These are phyloP conservation scores for Phyllotreta cruciferae DNA, from an alignment of 2,888 invertebrate genomes.

Conservation along the genomic window DNA sequence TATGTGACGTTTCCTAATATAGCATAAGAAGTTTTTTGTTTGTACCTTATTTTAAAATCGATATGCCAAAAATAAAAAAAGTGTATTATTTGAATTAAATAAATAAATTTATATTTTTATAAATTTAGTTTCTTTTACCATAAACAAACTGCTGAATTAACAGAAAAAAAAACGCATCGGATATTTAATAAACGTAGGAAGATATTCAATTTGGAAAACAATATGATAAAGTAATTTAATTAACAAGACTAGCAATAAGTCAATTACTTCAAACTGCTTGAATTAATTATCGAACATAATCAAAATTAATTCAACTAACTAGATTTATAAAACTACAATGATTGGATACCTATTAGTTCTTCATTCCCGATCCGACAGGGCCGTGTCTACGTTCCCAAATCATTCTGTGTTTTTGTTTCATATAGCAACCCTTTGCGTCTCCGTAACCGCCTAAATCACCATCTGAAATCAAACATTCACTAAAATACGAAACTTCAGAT, in stretches of 20 bases:
- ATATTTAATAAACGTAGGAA: too few relatives aligned
- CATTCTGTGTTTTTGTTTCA: constrained; percentile 99
- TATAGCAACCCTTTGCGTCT: constrained; percentile 78
- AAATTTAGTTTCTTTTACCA: constrained; percentile 7
- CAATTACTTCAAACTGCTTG: neutral
- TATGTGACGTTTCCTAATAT: constrained; percentile 45
- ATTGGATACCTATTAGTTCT: constrained; percentile 39
- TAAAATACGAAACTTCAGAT: constrained; percentile 7
- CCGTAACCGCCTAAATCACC: constrained; percentile 87
- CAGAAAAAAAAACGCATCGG: too few relatives aligned
- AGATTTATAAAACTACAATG: too few relatives aligned
- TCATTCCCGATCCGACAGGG: constrained; percentile 73
- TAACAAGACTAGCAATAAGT: too few relatives aligned
- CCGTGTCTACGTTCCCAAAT: constrained; percentile 96
- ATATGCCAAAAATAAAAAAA: constrained; percentile 38
- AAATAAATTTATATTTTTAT: constrained; percentile 48
- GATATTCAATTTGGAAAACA: too few relatives aligned
- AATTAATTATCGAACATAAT: neutral
- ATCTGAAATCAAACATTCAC: constrained; percentile 65
- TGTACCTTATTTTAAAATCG: constrained; percentile 44
- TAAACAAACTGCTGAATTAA: too few relatives aligned
- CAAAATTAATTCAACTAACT: neutral
- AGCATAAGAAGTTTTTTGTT: constrained; percentile 42
- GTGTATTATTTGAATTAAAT: constrained; percentile 36
- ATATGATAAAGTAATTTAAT: too few relatives aligned